Conservation (phyloP, 2,797 vertebrate genomes). For the Siniperca scherzeri region DNA sequence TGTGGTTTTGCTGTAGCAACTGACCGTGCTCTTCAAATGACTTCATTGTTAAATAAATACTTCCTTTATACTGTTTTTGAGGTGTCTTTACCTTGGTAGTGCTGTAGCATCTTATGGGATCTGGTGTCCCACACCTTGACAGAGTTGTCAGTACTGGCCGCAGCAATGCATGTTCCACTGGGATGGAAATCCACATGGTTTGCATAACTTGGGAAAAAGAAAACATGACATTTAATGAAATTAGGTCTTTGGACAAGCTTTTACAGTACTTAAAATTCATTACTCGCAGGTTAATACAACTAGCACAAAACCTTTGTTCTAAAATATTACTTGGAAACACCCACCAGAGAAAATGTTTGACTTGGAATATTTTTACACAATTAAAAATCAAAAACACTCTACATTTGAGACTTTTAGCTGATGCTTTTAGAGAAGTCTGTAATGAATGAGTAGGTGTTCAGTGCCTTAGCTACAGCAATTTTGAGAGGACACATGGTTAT, state of each 20-base stretch:
- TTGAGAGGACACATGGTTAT: neutral
- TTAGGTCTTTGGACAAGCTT: neutral
- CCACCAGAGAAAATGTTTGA: neutral
- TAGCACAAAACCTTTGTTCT: neutral
- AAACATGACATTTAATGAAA: neutral
- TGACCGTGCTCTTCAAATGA: neutral
- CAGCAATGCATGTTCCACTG: conserved; percentile 93
- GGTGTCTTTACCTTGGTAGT: conserved; percentile 91
- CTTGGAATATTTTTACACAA: neutral
- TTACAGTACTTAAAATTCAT: neutral
- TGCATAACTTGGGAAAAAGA: conserved; percentile 87
- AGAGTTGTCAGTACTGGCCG: conserved; percentile 91
- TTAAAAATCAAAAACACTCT: neutral
- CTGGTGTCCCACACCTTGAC: conserved; percentile 97
- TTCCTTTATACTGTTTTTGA: neutral
- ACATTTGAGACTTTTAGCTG: neutral
- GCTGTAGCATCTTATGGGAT: conserved; percentile 94
- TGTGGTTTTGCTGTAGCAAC: neutral
- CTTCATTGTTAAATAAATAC: neutral
- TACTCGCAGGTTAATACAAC: neutral
- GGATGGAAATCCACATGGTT: conserved; percentile 95
- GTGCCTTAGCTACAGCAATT: neutral
- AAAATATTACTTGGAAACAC: neutral
- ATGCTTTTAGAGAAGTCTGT: conserved; percentile 8
- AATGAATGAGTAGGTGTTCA: conserved; percentile 1